A percentile compares a stretch with the other conserved stretches of the same genome.
Conservation (phyloP, 2,888 invertebrate species). For the Exocentrus adspersus region DNA sequence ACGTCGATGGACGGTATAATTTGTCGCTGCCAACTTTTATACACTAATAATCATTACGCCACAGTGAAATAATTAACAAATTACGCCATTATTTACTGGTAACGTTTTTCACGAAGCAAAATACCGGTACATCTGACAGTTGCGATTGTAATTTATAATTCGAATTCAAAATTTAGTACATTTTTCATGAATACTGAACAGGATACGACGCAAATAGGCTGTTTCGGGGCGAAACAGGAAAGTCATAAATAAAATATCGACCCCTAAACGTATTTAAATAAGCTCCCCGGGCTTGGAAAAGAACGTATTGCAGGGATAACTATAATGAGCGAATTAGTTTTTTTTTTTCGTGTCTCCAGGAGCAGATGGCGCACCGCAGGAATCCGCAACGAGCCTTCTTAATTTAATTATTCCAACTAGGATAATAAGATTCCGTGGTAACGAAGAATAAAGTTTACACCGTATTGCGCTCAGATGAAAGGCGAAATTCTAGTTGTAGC, state of each 20-base stretch:
- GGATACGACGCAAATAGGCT: conserved; percentile 1
- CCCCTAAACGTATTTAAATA: conserved; percentile 22
- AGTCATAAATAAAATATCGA: conserved; percentile 19
- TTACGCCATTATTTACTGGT: neutral
- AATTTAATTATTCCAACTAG: conserved; percentile 21
- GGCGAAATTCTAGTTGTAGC: no score
- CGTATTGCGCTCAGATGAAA: neutral
- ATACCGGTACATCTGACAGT: neutral
- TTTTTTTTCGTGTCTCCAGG: conserved; percentile 21
- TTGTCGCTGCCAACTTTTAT: no score
- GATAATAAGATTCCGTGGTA: conserved; percentile 8
- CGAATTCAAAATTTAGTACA: conserved; percentile 10
- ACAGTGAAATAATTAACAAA: neutral
- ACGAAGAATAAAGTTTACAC: conserved; percentile 7
- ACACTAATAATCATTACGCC: neutral
- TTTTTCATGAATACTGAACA: conserved; percentile 20
- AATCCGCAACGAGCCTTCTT: conserved; percentile 28
- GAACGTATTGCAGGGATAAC: conserved; percentile 31
- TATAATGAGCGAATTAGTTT: conserved; percentile 34
- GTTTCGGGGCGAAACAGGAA: neutral
- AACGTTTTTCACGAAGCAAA: neutral
- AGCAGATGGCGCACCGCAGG: conserved; percentile 18
- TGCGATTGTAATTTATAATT: conserved; percentile 13
- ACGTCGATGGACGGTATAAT: no score
- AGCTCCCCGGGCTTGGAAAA: neutral